Evolutionary conservation across 2,113 vertebrate genomes (phyloP).

Genomic region (Menura novaehollandiae): DNA sequence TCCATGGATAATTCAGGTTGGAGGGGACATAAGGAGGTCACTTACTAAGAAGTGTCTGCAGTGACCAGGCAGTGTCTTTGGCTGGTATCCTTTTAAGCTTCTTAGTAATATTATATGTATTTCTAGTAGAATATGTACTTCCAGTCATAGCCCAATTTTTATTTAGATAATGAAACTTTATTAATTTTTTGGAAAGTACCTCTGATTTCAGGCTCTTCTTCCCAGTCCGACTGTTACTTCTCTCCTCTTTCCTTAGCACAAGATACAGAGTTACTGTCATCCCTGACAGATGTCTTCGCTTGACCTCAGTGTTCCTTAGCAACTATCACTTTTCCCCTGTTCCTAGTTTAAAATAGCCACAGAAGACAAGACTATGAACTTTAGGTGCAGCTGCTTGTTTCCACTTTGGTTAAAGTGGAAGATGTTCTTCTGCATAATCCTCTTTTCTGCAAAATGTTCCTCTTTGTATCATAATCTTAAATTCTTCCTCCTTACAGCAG

Average conservation of each 20-base stretch:
- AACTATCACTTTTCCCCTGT: constrained; percentile 17
- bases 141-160: neutral
- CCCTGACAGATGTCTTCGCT: constrained; percentile 44
- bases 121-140: neutral
- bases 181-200: constrained; percentile 61
- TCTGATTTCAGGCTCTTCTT: constrained; percentile 43
- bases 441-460: constrained; percentile 36
- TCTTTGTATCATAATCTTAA: constrained; percentile 26
- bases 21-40: neutral
- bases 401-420: constrained; percentile 47
- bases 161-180: constrained; percentile 49
- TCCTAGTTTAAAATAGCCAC: constrained; percentile 32
- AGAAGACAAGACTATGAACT: neutral
- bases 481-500: constrained; percentile 10
- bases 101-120: neutral
- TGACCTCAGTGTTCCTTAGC: constrained; percentile 34
- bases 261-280: constrained; percentile 52
- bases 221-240: constrained; percentile 36
- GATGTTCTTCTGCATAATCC: constrained; percentile 2
- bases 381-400: constrained; percentile 41
- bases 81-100: neutral
- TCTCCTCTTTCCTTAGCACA: constrained; percentile 46
- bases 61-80: neutral
- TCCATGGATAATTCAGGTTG: neutral
- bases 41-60: neutral